Evolutionary conservation across 2,113 vertebrate genomes (phyloP).

Genomic region (Eretmodus cyanostictus): DNA sequence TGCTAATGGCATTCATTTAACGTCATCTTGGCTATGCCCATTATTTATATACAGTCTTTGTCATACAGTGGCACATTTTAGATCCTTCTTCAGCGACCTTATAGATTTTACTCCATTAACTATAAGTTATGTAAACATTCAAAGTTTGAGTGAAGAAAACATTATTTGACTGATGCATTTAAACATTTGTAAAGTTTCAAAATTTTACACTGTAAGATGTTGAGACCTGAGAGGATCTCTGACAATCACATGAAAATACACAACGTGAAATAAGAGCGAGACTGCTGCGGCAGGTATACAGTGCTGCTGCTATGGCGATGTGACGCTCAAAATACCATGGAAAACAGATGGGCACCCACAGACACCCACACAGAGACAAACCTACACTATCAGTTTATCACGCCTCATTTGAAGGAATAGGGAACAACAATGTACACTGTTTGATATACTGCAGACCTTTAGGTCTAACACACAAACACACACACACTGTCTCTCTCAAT

Average conservation of each 20-base stretch:
- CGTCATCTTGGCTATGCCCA: background rate
- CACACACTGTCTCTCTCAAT: background rate
- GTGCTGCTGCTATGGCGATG: accelerated
- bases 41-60: background rate
- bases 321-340: background rate
- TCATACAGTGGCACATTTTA: background rate
- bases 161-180: background rate
- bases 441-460: background rate
- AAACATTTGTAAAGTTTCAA: background rate
- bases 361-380: background rate
- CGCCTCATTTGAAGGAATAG: background rate
- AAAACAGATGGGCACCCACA: background rate
- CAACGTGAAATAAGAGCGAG: background rate
- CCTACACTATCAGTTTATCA: background rate
- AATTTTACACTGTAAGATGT: background rate
- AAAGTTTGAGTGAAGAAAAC: background rate
- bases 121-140: background rate
- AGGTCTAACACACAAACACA: background rate
- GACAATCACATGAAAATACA: background rate
- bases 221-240: background rate
- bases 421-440: background rate
- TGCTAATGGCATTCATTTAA: background rate
- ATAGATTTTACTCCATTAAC: background rate
- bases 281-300: background rate
- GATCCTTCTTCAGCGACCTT: background rate